Evolutionary conservation across 2,113 vertebrate species (phyloP), one percentile per base, ranked within the genome.

Genomic region (Marmota monax): DNA sequence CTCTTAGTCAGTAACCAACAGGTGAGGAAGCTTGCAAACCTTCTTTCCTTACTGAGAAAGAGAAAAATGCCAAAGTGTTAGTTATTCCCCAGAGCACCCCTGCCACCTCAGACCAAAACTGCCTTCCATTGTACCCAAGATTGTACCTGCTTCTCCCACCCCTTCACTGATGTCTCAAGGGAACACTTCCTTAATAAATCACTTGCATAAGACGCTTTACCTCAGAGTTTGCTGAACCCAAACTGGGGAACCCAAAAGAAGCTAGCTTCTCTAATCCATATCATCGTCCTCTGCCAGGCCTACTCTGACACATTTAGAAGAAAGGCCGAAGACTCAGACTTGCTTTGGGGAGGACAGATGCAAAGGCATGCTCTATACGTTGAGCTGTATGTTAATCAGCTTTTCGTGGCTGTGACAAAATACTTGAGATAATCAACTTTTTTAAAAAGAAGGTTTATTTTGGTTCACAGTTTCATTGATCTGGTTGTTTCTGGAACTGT

Each of bases 111-210:
- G 45, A 25, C 16, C 72, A 34, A 85, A 79, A 12, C 13, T 95
- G 16, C 27, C n/a, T 65, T 83, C 45, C 27, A 53, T 63, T 79
- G 80, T 69, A 58, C 56, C 20, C 27, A 37, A 63, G 63, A n/a
- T 29, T n/a, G 42, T 2, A 53, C 5, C 56, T 96, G 34, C 70
- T 80, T 88, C 67, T 17, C 22, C 32, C 32, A 48, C 45, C n/a
- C 14, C 34, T 90, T 94, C 27, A 39, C 48, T 91, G 56, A 1
- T 78, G 34, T 87, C 4, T 78, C 25, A 80, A 82, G 42, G 18
- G 74, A 94, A n/a, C 25, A 67, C 58, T 89, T 92, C 29, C 20
- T 78, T 93, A 65, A 53, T 58, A 74, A 92, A 65, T 72, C 14
- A 70, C 27, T 80, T 91, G 58, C 56, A 58, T 58, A 65, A 65